Evolutionary conservation across 2,888 invertebrate genomes (phyloP), one percentile per base, ranked within the genome.

Genomic region (Meganola albula): DNA sequence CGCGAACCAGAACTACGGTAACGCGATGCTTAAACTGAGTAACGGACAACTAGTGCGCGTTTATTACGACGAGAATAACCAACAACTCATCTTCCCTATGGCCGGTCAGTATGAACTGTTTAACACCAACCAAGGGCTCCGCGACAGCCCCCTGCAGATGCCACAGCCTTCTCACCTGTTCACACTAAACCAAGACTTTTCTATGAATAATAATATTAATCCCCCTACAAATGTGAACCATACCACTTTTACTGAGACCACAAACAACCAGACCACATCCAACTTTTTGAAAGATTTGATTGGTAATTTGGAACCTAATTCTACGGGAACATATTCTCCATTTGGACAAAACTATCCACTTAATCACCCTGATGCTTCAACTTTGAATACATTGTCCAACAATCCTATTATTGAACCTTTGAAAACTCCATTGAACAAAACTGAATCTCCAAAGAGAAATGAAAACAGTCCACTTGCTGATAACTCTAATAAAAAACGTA

Each of bases 291-390:
- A 92, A 54, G 92, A 92, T 71, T 80, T 93, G 24, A 87, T 92
- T 31, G 91, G 91, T 6, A 92, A 92, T 63, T 91, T 92, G 89
- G 89, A 89, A 18, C 91, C 92, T 3, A 92, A 91, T 62, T 90
- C 90, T 16, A 89, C 88, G 31, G 92, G 92, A 9, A 92, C 92
- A 5, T 93, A 92, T 58, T 91, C 91, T 32, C 93, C 92, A 0
- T 92, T 92, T 72, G 92, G 92, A 1, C 90, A 88, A 55, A 84
- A 87, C 38, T 88, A 88, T 46, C 83, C 86, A 5, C 64, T 88
- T 9, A 88, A 87, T 47, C 87, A 84, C 40, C 85, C 82, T 6
- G 82, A 83, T 53, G 70, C 75, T 24, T 73, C 82, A 2, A 63
- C 72, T 20, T 44, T 75, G 27, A 78, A 74, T 48, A 62, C 71